Evolutionary conservation across 2,113 vertebrate species (phyloP), one percentile per base, ranked within the genome.

Genomic region (Apodemus speciosus): DNA sequence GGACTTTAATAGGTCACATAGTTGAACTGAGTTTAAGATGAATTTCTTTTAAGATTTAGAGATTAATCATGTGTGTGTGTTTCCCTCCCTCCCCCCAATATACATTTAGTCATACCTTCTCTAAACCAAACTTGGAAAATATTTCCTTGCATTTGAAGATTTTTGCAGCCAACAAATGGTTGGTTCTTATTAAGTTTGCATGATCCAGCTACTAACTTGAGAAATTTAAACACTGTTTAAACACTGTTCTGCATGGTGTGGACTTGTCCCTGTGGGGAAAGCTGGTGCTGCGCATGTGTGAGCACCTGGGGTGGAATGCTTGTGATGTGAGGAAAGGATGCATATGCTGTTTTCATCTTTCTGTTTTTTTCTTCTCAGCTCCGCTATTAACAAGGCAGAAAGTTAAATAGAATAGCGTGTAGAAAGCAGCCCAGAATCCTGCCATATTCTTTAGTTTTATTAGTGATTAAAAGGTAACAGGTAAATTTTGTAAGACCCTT

Each of bases 181-280:
- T 2, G 0, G 79, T 85, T 86, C 64, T 88, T 89, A 91, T 87
- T 85, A 94, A 86, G 46, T 93, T 90, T 97, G 97, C 97, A 96
- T 97, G 97, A 96, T 91, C 68, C 72, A 94, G 95, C 86, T 90
- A 69, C 96, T 97, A 94, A 96, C 94, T 92, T 69, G 35, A 81
- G 16, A 96, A 72, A 35, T 43, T 85, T 0, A n/a, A 7, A 27
- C 40, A 46, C 43, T 46, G 43, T 46, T 46, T 46, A 46, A 46
- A 46, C 43, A 3, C 43, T 46, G 89, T n/a, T 96, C 95, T 97
- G 97, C 93, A 89, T 96, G 98, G 89, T 92, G 38, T 4, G 20
- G n/a, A 97, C 88, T 95, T 35, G 87, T 96, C 92, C 95, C 51
- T 98, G 96, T 94, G 93, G 40, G 92, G 93, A 85, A 11, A 89